Conservation (phyloP, 2,888 invertebrate species). For the Microchrysa polita region DNA sequence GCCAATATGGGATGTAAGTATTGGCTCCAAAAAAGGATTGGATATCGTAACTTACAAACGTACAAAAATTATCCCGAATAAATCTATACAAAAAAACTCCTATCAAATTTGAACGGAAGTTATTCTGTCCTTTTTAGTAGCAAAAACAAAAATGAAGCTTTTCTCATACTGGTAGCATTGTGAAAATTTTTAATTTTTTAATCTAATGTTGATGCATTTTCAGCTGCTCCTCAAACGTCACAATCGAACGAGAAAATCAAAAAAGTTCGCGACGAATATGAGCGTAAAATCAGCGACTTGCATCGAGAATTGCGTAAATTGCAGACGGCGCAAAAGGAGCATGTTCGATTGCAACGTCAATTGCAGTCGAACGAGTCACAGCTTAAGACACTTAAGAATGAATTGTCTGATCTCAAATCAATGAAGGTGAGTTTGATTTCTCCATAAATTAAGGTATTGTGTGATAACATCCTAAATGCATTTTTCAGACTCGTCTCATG, state of each 20-base stretch:
- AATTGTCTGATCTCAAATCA: slow-evolving; percentile 83
- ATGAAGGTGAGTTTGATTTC: slow-evolving; percentile 77
- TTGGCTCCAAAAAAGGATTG: no score
- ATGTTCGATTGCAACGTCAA: slow-evolving; percentile 82
- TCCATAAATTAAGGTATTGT: slow-evolving; percentile 7
- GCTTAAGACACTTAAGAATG: slow-evolving; percentile 75
- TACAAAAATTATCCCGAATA: no score
- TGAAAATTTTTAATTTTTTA: neutral
- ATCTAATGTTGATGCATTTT: neutral
- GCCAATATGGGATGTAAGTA: slow-evolving; percentile 63
- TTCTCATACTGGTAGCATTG: no score
- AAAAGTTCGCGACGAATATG: slow-evolving; percentile 89
- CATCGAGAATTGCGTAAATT: slow-evolving; percentile 85
- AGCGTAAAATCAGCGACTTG: slow-evolving; percentile 83
- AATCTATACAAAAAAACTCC: no score
- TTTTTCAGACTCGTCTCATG: slow-evolving; percentile 77
- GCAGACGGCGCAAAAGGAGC: slow-evolving; percentile 89
- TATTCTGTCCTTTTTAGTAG: no score
- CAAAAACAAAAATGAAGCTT: no score
- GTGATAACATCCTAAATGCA: slow-evolving; percentile 21
- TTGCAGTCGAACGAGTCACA: slow-evolving; percentile 80
- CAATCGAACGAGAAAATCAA: slow-evolving; percentile 72
- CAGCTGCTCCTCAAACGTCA: slow-evolving; percentile 42
- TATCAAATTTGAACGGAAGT: no score
- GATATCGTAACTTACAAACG: no score